Percentiles rank a stretch among this genome's conserved stretches.
phyloP scores from a whole-genome alignment of 2,797 vertebrate species.

The Bovichtus diacanthus region DNA sequence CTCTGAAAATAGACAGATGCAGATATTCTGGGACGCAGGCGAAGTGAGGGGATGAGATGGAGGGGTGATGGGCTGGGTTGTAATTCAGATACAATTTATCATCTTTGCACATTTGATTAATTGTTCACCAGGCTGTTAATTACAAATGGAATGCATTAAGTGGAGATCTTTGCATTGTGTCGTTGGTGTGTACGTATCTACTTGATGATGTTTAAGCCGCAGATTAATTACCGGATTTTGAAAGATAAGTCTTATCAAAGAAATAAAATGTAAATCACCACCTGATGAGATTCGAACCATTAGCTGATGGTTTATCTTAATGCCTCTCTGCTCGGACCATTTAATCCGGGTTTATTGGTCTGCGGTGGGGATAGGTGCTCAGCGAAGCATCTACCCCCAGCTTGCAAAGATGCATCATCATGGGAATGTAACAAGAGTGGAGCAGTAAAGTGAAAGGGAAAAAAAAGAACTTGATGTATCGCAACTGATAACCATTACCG shows the following conservation, averaged over 20 bases:
- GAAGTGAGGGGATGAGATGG: slow-evolving; percentile 14
- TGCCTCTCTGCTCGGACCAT: slow-evolving; percentile 32
- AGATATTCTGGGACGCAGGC: background rate
- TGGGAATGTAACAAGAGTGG: slow-evolving; percentile 41
- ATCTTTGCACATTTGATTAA: slow-evolving; percentile 65
- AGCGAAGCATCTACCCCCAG: slow-evolving; percentile 22
- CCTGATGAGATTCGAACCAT: slow-evolving; percentile 42
- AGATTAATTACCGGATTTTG: slow-evolving; percentile 39
- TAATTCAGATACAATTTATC: slow-evolving; percentile 68
- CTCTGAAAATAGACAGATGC: slow-evolving; percentile 31
- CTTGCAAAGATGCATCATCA: slow-evolving; percentile 51
- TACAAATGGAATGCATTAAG: slow-evolving; percentile 64
- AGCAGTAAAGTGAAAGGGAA: slow-evolving; percentile 25
- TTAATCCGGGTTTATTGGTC: slow-evolving; percentile 64
- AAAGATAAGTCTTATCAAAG: slow-evolving; percentile 48
- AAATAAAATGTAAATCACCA: slow-evolving; percentile 53
- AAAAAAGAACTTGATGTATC: slow-evolving; percentile 30
- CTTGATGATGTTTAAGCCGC: slow-evolving; percentile 16
- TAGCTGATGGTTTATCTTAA: slow-evolving; percentile 43
- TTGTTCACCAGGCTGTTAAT: slow-evolving; percentile 76
- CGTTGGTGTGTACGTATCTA: background rate
- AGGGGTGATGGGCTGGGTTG: slow-evolving; percentile 33
- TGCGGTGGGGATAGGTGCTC: slow-evolving; percentile 42
- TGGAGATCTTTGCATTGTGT: slow-evolving; percentile 44
- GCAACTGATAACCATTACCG: slow-evolving; percentile 21